Percentiles rank a stretch among this genome's conserved stretches.
Conservation (phyloP, 2,113 vertebrate genomes). For the Gymnarchus niloticus region DNA sequence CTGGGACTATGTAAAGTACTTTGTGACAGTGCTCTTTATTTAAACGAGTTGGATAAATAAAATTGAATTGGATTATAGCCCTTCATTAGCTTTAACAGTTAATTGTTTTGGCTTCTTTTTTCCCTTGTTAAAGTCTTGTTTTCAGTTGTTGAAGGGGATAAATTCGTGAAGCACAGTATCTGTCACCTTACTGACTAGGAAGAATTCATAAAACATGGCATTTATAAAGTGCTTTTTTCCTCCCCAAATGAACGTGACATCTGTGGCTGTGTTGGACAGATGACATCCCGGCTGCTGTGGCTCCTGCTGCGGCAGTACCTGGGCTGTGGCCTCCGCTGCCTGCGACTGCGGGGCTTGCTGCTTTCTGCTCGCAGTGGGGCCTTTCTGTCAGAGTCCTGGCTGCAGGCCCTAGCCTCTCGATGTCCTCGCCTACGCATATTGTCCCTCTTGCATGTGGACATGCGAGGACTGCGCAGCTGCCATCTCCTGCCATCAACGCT, state of each 20-base stretch:
- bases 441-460: constrained; percentile 57
- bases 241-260: background rate
- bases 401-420: constrained; percentile 57
- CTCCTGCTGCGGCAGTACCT: constrained; percentile 63
- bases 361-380: constrained; percentile 58
- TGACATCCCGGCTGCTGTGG: constrained; percentile 66
- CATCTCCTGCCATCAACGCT: constrained; percentile 54
- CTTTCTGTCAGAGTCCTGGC: constrained; percentile 67
- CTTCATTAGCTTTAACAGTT: too few species aligned
- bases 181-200: too few species aligned
- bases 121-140: too few species aligned
- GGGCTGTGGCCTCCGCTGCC: constrained; percentile 58
- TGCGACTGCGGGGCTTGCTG: constrained; percentile 62
- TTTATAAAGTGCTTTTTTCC: background rate
- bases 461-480: constrained; percentile 55
- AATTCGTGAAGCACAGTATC: too few species aligned
- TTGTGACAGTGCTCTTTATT: too few species aligned
- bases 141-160: too few species aligned
- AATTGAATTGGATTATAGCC: too few species aligned
- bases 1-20: too few species aligned
- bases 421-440: constrained; percentile 63
- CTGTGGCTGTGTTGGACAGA: constrained; percentile 39
- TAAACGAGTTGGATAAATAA: too few species aligned
- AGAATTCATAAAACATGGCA: too few species aligned
- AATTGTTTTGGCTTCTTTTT: too few species aligned